Evolutionary conservation across 2,888 invertebrate genomes (phyloP), one percentile per base, ranked within the genome.

Genomic region (Tuta absoluta): DNA sequence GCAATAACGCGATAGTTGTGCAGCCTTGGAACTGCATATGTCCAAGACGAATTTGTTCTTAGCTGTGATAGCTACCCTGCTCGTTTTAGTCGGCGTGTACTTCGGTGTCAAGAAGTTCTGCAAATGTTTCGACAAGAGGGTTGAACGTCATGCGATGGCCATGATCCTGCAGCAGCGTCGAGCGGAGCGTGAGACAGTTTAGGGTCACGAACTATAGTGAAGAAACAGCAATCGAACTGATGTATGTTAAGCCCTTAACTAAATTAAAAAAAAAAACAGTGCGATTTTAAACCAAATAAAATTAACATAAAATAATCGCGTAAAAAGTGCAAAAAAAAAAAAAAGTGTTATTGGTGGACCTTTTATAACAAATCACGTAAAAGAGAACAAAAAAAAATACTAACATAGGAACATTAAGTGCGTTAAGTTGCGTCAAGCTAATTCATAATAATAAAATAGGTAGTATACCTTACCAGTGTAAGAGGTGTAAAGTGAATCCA

Each of bases 101-200:
- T 48, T 48, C 38, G 14, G 5, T 7, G 17, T 48, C n/a, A 48
- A 17, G 48, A 48, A 48, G 17, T n/a, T n/a, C 14, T 21, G 48
- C 17, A 48, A 48, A 17, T 48, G 48, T 48, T 48, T 48, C 48
- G 48, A 48, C n/a, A 48, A 48, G 48, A 48, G 19, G 3, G 48
- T 48, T 14, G n/a, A 48, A 17, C 48, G 48, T 8, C 17, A 48
- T 14, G 48, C 48, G 7, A 17, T 48, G 48, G 41, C 61, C 49
- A 62, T 53, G 12, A 48, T 48, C 48, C 5, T 14, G 17, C n/a
- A 48, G 14, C 48, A 48, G 14, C n/a, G 48, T n/a, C 48, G 48
- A 8, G 48, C 17, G 38, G 38, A 38, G 8, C 38, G 38, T 38
- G 38, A 38, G 12, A 38, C 12, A 10, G 38, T 38, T 12, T 38